These are phyloP conservation scores for Mongoloraphidia duomilia DNA, from an alignment of 2,888 invertebrate genomes.

Conservation along the genomic window DNA sequence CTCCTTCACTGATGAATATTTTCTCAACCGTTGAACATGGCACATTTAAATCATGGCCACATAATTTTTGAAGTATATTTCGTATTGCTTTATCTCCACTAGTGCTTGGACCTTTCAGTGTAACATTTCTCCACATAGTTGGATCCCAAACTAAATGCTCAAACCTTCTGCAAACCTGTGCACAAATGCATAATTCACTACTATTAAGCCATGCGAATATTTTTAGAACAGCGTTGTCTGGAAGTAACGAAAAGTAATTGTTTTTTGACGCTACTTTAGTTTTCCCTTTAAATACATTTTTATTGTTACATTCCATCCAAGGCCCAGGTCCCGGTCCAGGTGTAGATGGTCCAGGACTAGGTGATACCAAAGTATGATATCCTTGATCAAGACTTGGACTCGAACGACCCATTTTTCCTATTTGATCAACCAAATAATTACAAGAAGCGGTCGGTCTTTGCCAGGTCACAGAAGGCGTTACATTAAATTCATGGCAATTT, in stretches of 20 bases:
- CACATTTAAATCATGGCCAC: slow-evolving; percentile 49
- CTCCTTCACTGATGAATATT: slow-evolving; percentile 51
- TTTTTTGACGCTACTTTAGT: slow-evolving; percentile 21
- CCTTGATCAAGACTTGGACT: slow-evolving; percentile 66
- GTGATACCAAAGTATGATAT: slow-evolving; percentile 60
- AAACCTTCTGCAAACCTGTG: slow-evolving; percentile 60
- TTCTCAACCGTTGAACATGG: slow-evolving; percentile 53
- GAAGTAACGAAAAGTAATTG: slow-evolving; percentile 43
- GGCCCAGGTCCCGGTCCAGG: slow-evolving; percentile 27
- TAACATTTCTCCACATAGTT: slow-evolving; percentile 54
- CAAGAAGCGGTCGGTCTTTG: slow-evolving; percentile 6
- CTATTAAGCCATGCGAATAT: slow-evolving; percentile 58
- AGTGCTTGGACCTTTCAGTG: slow-evolving; percentile 41
- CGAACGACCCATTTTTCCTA: slow-evolving; percentile 32
- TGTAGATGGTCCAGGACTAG: slow-evolving; percentile 34
- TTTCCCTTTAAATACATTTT: slow-evolving; percentile 24
- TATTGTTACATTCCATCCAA: slow-evolving; percentile 26
- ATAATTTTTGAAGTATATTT: slow-evolving; percentile 46
- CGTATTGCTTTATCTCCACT: slow-evolving; percentile 51
- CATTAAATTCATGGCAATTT: slow-evolving; percentile 6
- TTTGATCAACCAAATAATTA: slow-evolving; percentile 29
- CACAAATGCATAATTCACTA: slow-evolving; percentile 57
- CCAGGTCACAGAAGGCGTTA: slow-evolving; percentile 16
- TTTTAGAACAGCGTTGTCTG: slow-evolving; percentile 52
- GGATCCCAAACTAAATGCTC: slow-evolving; percentile 68